Evolutionary conservation across 2,888 invertebrate species (phyloP).

Genomic region (Vandiemenella viatica): DNA sequence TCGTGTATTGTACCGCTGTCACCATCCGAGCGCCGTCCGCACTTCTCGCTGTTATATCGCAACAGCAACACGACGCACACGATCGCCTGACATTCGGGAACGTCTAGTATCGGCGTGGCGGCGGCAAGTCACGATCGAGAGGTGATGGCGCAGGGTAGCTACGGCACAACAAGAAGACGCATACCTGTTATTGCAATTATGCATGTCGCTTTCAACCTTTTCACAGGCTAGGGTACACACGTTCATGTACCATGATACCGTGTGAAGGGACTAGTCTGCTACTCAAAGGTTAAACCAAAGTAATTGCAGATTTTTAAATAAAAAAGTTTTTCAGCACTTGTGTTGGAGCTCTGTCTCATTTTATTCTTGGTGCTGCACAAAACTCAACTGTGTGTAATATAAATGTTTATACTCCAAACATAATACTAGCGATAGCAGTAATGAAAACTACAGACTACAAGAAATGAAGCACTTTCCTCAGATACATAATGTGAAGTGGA

Average conservation of each 20-base stretch:
- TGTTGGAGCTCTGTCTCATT: no score
- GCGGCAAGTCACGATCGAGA: slow-evolving; percentile 18
- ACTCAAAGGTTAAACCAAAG: no score
- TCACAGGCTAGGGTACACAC: background rate
- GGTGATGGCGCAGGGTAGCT: slow-evolving; percentile 16
- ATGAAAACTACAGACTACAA: no score
- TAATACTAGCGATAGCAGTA: no score
- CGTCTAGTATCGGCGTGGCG: slow-evolving; percentile 16
- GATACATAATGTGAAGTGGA: no score
- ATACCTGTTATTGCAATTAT: background rate
- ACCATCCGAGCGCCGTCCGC: slow-evolving; percentile 9
- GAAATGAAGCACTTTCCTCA: no score
- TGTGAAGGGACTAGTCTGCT: background rate
- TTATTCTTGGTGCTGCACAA: no score
- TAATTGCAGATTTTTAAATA: no score
- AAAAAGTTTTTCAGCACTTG: no score
- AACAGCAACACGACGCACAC: slow-evolving; percentile 8
- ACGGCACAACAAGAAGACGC: slow-evolving; percentile 14
- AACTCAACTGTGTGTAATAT: no score
- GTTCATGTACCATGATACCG: background rate
- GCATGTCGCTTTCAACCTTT: background rate
- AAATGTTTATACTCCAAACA: no score
- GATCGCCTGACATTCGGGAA: slow-evolving; percentile 5
- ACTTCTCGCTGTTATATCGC: slow-evolving; percentile 8
- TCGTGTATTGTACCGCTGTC: slow-evolving; percentile 2